Evolutionary conservation across 2,797 vertebrate genomes (phyloP), one percentile per base, ranked within the genome.

Genomic region (Sebastes trivittatus): DNA sequence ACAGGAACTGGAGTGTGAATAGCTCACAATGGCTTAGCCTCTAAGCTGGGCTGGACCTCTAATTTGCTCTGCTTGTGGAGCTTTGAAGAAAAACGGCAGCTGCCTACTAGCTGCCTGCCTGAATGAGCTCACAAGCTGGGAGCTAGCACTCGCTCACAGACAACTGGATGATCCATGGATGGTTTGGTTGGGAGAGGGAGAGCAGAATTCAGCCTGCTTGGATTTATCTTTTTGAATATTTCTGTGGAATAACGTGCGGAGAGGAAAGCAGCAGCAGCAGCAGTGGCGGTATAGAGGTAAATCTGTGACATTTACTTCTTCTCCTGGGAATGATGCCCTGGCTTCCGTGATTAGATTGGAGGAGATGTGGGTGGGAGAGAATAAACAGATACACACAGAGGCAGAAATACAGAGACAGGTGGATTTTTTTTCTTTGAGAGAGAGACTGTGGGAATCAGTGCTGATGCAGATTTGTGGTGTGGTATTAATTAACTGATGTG

Each of bases 61-160:
- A 90, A 94, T 92, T 95, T 95, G 92, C 96, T 93, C 91, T 94
- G 96, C 96, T 95, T 95, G 96, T 94, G 94, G 95, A 93, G 96
- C 95, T 97, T 93, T 93, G 95, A 95, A 96, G 95, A 95, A 96
- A 94, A 96, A 92, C 93, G 88, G 96, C 97, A 97, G 97, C 97
- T 97, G 97, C 96, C 91, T 91, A 73, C 87, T 84, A 89, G 84
- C 90, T 55, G 87, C 84, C 91, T 88, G 93, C 89, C 87, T 90
- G 90, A 89, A 89, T 90, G 88, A 91, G 90, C 84, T 84, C 62
- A 52, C 87, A 77, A 87, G 59, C 87, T 82, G 86, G 86, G 72
- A 93, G 94, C 88, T 84, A 92, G 93, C 89, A 93, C 91, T 94
- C 59, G 88, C 94, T 95, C 92, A 90, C 92, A 95, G 90, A 94